Conservation (phyloP, 2,797 vertebrate species). For the Pampus argenteus region DNA sequence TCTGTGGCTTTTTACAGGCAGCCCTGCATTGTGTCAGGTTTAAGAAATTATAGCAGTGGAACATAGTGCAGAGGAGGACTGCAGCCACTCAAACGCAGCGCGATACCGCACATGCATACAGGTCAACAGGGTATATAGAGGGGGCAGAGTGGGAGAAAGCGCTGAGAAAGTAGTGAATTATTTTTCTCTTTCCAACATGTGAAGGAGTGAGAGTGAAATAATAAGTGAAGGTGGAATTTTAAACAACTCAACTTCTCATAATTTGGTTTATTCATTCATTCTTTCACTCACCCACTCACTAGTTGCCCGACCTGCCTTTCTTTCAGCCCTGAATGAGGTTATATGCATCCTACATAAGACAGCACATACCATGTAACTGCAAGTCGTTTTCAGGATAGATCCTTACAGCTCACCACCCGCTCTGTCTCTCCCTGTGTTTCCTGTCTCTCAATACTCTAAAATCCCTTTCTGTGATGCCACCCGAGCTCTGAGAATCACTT, state of each 20-base stretch:
- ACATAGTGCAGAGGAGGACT: slow-evolving; percentile 41
- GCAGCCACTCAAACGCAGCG: slow-evolving; percentile 42
- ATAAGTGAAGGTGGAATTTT: slow-evolving; percentile 27
- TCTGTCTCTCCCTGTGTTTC: neutral
- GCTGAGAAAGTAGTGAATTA: slow-evolving; percentile 33
- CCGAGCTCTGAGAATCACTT: too few species aligned
- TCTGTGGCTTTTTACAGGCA: slow-evolving; percentile 55
- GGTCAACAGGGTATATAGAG: slow-evolving; percentile 47
- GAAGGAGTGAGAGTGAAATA: slow-evolving; percentile 22
- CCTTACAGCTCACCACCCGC: neutral
- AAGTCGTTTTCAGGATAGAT: neutral
- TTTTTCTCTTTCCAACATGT: slow-evolving; percentile 12
- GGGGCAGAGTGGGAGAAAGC: slow-evolving; percentile 20
- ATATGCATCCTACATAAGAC: neutral
- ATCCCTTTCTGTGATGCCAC: too few species aligned
- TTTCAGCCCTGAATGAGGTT: neutral
- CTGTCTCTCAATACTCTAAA: neutral
- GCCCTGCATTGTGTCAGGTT: slow-evolving; percentile 56
- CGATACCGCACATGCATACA: slow-evolving; percentile 51
- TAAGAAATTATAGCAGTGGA: slow-evolving; percentile 41
- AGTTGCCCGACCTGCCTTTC: neutral
- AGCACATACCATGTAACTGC: neutral
- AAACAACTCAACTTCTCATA: slow-evolving; percentile 9
- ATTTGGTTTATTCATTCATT: slow-evolving; percentile 37
- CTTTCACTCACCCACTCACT: slow-evolving; percentile 9